phyloP scores from a whole-genome alignment of 2,888 invertebrate genomes.

The Ennomos erosarius region DNA sequence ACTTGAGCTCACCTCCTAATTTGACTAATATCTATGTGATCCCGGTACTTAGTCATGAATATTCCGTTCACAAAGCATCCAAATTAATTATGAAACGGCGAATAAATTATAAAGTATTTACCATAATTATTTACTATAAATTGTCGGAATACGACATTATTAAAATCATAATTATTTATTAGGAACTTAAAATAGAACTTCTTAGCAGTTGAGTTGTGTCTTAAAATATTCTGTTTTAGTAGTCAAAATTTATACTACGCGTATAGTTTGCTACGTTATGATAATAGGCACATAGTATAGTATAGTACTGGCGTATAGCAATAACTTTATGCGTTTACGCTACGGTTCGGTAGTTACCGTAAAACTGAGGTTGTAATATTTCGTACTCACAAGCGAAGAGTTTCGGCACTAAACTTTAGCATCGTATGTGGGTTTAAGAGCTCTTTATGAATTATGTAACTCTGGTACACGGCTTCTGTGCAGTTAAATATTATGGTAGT shows the following conservation, averaged over 20 bases:
- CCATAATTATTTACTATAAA: too few relatives aligned
- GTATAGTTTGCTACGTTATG: conserved; percentile 18
- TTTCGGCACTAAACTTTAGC: conserved; percentile 34
- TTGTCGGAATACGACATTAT: too few relatives aligned
- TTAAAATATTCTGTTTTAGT: neutral
- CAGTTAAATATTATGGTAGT: conserved; percentile 10
- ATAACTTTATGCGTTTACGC: conserved; percentile 29
- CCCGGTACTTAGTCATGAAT: conserved; percentile 46
- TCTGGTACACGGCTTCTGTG: conserved; percentile 29
- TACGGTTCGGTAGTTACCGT: conserved; percentile 32
- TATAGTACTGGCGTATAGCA: conserved; percentile 21
- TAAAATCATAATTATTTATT: conserved; percentile 9
- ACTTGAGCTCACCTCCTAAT: conserved; percentile 40
- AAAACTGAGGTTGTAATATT: conserved; percentile 35
- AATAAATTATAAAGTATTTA: conserved; percentile 32
- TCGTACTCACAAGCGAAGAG: conserved; percentile 26
- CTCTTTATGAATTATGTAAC: conserved; percentile 39
- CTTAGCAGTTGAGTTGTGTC: neutral
- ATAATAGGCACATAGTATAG: conserved; percentile 17
- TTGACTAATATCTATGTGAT: conserved; percentile 47
- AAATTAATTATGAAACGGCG: conserved; percentile 34
- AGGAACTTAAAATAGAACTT: conserved; percentile 8
- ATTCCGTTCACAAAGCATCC: conserved; percentile 36
- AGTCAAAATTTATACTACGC: conserved; percentile 15
- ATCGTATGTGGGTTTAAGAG: conserved; percentile 32